Base-by-base conservation (phyloP, 2,888 invertebrate genomes). In the Drosophila gaucha region DNA sequence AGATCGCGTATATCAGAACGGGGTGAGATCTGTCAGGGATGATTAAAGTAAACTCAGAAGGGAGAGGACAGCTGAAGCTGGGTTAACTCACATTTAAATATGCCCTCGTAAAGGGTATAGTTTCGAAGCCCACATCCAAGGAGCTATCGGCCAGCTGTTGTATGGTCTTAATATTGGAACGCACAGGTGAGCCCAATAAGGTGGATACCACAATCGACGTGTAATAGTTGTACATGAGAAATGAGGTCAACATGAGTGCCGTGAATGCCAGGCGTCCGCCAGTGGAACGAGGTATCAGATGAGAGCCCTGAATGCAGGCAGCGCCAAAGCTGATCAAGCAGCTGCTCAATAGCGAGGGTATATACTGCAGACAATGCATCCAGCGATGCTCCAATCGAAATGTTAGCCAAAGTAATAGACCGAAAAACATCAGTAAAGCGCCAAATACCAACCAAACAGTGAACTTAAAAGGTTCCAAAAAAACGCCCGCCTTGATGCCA, bases 121-220 rank as follows among this genome's bases (percentile, higher is more conserved):
- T 92, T 46, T 94, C 93, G 2, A 93, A 90, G 0, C 93, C 94
- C 9, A 94, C 80, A 54, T 92, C 92, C 62, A 94, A 89, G 0
- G 93, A 92, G 39, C 94, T 94, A 30, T 92, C 90, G 0, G 93
- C 89, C 64, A 95, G 88, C 73, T 94, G 93, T 0, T 91, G 87
- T 2, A 94, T 66, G 0, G 93, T 93, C 46, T 91, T 92, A 14
- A 95, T 93, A 49, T 87, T 83, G 9, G 91, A 90, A 20, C 93
- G 93, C 6, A 93, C 91, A 0, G 94, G 93, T 0, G 94, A 93
- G 0, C 94, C 93, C 74, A 94, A 92, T 16, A 95, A 86, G 4
- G 94, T 90, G 1, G 94, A 94, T 0, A 95, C 94, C 65, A 94
- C 94, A 82, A 93, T 93, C 1, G 94, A 94, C 0, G 94, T 94